Conservation (phyloP, 1,140 invertebrate species). For the Drosophila aff. region DNA sequence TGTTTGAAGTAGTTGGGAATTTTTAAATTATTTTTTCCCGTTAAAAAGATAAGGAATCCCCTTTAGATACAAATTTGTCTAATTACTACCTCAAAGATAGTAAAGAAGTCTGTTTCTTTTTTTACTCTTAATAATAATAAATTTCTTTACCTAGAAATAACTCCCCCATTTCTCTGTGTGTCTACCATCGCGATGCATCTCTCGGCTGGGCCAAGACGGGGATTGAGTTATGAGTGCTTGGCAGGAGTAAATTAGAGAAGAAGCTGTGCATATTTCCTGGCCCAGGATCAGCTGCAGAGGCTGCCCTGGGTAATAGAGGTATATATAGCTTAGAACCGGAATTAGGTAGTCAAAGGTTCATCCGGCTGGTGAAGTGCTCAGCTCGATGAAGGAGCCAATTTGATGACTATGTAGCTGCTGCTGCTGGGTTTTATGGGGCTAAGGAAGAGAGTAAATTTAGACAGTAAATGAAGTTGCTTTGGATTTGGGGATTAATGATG, state of each 20-base stretch:
- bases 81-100: not conserved
- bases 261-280: constrained; percentile 30
- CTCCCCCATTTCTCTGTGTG: not conserved
- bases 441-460: constrained; percentile 15
- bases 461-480: constrained; percentile 6
- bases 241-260: constrained; percentile 41
- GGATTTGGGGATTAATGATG: not conserved
- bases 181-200: constrained; percentile 1
- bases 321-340: constrained; percentile 22
- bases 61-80: not conserved
- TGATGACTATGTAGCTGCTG: constrained; percentile 14
- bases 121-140: not conserved
- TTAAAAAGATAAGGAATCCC: too few species aligned
- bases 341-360: constrained; percentile 43
- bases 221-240: constrained; percentile 43
- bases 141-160: not conserved
- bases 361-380: constrained; percentile 21
- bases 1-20: too few species aligned
- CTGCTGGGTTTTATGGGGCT: constrained; percentile 20
- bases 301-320: constrained; percentile 23
- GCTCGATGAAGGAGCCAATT: constrained; percentile 17
- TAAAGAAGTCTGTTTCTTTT: not conserved
- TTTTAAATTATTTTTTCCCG: too few species aligned
- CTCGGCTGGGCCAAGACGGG: constrained; percentile 1
- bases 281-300: constrained; percentile 33